Conservation (phyloP, 2,888 invertebrate genomes). For the Lasioglossum lativentre region DNA sequence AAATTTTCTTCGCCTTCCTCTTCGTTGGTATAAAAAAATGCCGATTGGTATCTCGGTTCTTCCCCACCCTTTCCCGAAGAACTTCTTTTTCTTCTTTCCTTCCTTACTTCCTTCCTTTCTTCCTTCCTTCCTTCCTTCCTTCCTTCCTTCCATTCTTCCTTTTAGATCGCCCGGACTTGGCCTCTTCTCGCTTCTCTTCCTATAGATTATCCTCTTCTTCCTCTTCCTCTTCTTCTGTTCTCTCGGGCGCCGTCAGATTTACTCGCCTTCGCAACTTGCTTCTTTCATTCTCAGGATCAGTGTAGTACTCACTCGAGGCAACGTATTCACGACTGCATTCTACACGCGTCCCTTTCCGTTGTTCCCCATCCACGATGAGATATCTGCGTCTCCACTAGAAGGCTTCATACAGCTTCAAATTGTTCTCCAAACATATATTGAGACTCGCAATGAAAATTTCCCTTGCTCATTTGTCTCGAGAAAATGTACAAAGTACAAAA, state of each 20-base stretch:
- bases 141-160: conserved; percentile 10
- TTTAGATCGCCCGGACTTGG: conserved; percentile 8
- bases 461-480: not conserved
- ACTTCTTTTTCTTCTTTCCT: conserved; percentile 43
- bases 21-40: conserved; percentile 57
- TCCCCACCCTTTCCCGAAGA: conserved; percentile 60
- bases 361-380: conserved; percentile 50
- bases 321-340: conserved; percentile 53
- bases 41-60: conserved; percentile 67
- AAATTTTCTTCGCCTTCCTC: conserved; percentile 50
- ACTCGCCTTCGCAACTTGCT: conserved; percentile 63
- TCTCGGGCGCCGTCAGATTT: conserved; percentile 57
- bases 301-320: conserved; percentile 64
- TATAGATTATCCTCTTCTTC: conserved; percentile 33
- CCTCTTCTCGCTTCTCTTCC: conserved; percentile 15
- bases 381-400: conserved; percentile 32
- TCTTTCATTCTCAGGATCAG: conserved; percentile 52
- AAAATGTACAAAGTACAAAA: not conserved
- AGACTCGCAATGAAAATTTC: not conserved
- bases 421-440: not conserved
- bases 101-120: too few relatives aligned
- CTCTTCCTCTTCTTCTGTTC: conserved; percentile 40
- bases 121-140: conserved; percentile 12
- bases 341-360: conserved; percentile 51
- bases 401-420: conserved; percentile 43